Percentiles rank a stretch among this genome's conserved stretches.
Conservation (phyloP, 2,888 invertebrate genomes). For the Cryptocephalus primarius region DNA sequence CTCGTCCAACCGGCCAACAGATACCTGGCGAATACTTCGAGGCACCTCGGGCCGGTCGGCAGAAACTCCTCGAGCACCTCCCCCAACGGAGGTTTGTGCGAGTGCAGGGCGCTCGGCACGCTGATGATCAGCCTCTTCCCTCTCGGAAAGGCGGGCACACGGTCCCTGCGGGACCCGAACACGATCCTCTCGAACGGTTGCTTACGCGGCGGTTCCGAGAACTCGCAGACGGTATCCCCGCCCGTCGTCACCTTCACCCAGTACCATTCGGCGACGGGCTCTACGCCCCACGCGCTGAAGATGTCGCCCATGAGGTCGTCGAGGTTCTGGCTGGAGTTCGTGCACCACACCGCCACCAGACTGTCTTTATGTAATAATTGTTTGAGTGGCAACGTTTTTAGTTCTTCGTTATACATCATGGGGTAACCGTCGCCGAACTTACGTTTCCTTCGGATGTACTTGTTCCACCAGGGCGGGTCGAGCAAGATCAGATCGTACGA, state of each 20-base stretch:
- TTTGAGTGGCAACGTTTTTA: slow-evolving; percentile 60
- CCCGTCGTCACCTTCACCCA: slow-evolving; percentile 68
- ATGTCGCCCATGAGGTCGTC: slow-evolving; percentile 57
- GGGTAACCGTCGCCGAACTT: slow-evolving; percentile 54
- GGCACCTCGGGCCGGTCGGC: slow-evolving; percentile 46
- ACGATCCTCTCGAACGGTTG: slow-evolving; percentile 82
- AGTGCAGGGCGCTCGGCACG: slow-evolving; percentile 85
- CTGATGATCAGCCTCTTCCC: slow-evolving; percentile 59
- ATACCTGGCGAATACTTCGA: slow-evolving; percentile 90
- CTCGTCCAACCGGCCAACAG: slow-evolving; percentile 76
- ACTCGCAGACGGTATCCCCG: slow-evolving; percentile 34
- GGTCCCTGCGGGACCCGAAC: slow-evolving; percentile 40
- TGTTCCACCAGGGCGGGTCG: slow-evolving; percentile 97
- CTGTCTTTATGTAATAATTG: slow-evolving; percentile 50
- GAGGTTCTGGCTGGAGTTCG: slow-evolving; percentile 68
- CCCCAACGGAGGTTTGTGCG: slow-evolving; percentile 86
- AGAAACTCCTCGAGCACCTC: slow-evolving; percentile 54
- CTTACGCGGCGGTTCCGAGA: slow-evolving; percentile 53
- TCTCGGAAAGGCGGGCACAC: slow-evolving; percentile 24
- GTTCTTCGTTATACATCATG: slow-evolving; percentile 67
- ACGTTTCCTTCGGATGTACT: slow-evolving; percentile 76
- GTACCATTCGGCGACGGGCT: slow-evolving; percentile 63
- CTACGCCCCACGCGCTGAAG: slow-evolving; percentile 69
- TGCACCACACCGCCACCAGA: slow-evolving; percentile 83
- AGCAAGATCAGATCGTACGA: slow-evolving; percentile 73